Evolutionary conservation across 2,113 vertebrate genomes (phyloP), one percentile per base, ranked within the genome.

Genomic region (Tychaedon coryphoeus): DNA sequence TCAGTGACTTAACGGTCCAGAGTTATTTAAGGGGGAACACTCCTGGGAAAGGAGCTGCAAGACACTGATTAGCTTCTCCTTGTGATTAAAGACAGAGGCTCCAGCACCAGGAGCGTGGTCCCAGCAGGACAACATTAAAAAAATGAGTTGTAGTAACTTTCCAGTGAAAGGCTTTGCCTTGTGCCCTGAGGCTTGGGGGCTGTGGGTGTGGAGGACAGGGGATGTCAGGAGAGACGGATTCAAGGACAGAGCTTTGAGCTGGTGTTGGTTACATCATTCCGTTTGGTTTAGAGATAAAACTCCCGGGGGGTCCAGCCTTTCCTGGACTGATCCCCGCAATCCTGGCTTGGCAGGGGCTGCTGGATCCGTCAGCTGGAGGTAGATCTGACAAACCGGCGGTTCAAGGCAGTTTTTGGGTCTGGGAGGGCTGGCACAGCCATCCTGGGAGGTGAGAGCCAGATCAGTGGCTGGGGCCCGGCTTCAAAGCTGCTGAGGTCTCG

Each of bases 1-100:
- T 91, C 2, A 6, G 92, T 95, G 95, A 79, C 80, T 91, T 91
- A 83, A 91, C 5, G 0, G 87, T 77, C 70, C 53, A 7, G 73
- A 83, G 88, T 97, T 97, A 94, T 92, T 91, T 94, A 92, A 92
- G 76, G 94, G 79, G 66, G 73, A 94, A 8, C 29, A 5, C 93
- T 93, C 86, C 77, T 70, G 89, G 84, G 94, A 96, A 45, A 92
- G 31, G 54, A 92, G 13, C n/a, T 73, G 53, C 53, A 61, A 87
- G 82, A 71, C 79, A 62, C 34, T 94, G 95, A 95, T 94, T 88
- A 93, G 73, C 91, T 91, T 93, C 90, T 95, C 53, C 60, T 71
- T 67, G 79, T 82, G 93, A 95, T 96, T 96, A 93, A 96, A 89
- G 62, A 40, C 9, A 0, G 28, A 92, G 40, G 70, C 36, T 87